These are phyloP conservation scores for Amiota communis DNA, from an alignment of 2,888 invertebrate genomes.

Conservation along the genomic window DNA sequence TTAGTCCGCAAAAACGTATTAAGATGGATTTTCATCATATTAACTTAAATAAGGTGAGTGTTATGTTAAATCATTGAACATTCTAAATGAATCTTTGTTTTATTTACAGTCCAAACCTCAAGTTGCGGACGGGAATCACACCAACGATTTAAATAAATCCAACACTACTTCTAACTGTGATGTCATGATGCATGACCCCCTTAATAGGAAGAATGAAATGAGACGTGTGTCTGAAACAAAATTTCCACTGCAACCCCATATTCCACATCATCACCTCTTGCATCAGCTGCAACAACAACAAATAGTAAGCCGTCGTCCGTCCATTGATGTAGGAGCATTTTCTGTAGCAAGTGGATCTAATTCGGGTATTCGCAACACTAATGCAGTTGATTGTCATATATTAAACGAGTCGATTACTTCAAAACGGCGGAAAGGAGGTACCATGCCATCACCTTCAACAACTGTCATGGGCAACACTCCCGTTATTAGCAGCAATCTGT, in stretches of 20 bases:
- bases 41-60: constrained; percentile 69
- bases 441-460: constrained; percentile 38
- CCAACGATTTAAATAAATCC: constrained; percentile 53
- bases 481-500: constrained; percentile 31
- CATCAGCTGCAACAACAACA: constrained; percentile 53
- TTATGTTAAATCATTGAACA: not conserved
- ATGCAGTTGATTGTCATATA: constrained; percentile 54
- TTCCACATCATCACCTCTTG: constrained; percentile 52
- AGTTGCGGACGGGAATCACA: constrained; percentile 50
- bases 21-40: constrained; percentile 77
- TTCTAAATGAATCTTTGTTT: constrained; percentile 4
- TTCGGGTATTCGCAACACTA: constrained; percentile 60
- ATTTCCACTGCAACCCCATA: constrained; percentile 56
- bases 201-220: constrained; percentile 74
- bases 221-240: constrained; percentile 74
- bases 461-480: constrained; percentile 43
- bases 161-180: constrained; percentile 73
- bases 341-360: constrained; percentile 54
- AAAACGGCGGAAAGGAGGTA: constrained; percentile 75
- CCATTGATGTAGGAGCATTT: constrained; percentile 74
- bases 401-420: constrained; percentile 71
- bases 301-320: constrained; percentile 74
- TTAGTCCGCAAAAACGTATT: constrained; percentile 79
- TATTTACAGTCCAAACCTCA: constrained; percentile 55
- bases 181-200: constrained; percentile 69